Conservation (phyloP, 37 sponge, comb jelly and placozoan genomes). For the Petrosia ficiformis region DNA sequence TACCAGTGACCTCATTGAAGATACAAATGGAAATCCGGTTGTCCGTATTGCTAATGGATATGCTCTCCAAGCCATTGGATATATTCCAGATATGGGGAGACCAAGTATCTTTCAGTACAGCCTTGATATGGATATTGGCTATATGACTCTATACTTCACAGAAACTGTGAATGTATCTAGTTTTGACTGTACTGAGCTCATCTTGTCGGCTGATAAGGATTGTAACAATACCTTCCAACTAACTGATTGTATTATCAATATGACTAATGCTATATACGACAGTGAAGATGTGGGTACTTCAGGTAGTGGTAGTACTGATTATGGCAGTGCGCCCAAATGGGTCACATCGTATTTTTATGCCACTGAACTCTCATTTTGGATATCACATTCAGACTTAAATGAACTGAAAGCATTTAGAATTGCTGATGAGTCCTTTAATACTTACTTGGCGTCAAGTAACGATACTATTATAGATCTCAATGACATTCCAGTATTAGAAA, state of each 20-base stretch:
- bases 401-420: slow-evolving; percentile 71
- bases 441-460: slow-evolving; percentile 55
- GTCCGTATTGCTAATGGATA: slow-evolving; percentile 61
- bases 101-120: slow-evolving; percentile 52
- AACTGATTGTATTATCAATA: slow-evolving; percentile 71
- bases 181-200: slow-evolving; percentile 66
- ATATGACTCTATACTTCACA: slow-evolving; percentile 56
- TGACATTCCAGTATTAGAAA: slow-evolving; percentile 38
- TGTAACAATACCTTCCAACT: slow-evolving; percentile 58
- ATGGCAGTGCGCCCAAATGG: slow-evolving; percentile 85
- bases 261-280: slow-evolving; percentile 40
- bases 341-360: slow-evolving; percentile 65
- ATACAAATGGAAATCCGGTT: slow-evolving; percentile 76
- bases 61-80: slow-evolving; percentile 50
- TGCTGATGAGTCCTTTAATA: slow-evolving; percentile 31
- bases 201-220: slow-evolving; percentile 40
- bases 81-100: slow-evolving; percentile 33
- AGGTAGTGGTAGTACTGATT: slow-evolving; percentile 71
- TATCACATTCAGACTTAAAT: slow-evolving; percentile 75
- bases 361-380: slow-evolving; percentile 38
- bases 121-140: slow-evolving; percentile 71
- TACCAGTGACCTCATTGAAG: slow-evolving; percentile 42
- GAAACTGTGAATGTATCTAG: slow-evolving; percentile 82
- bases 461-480: slow-evolving; percentile 60
- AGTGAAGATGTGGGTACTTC: slow-evolving; percentile 74